phyloP scores from a whole-genome alignment of 2,113 vertebrate genomes.

The Pampusana beccarii region DNA sequence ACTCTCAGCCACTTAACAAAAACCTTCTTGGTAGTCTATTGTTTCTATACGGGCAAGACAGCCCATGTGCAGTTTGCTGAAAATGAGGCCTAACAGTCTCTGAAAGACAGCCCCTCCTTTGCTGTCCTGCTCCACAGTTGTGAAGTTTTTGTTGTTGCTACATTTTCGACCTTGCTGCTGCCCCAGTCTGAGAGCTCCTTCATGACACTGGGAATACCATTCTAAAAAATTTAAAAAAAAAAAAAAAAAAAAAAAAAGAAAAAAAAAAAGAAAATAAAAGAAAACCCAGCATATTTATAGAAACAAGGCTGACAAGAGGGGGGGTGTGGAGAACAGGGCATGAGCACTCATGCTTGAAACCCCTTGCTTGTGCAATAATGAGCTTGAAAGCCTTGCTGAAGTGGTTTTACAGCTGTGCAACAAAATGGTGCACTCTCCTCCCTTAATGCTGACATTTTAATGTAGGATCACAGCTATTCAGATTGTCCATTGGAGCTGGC shows the following conservation, averaged over 20 bases:
- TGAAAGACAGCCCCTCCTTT: neutral
- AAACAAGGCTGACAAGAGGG: constrained; percentile 9
- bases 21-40: neutral
- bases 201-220: constrained; percentile 1
- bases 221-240: neutral
- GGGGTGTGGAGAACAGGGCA: constrained; percentile 40
- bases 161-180: neutral
- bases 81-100: neutral
- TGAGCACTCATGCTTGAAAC: constrained; percentile 71
- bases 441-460: constrained; percentile 73
- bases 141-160: neutral
- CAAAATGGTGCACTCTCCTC: constrained; percentile 71
- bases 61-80: neutral
- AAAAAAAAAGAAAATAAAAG: too few species aligned
- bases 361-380: constrained; percentile 69
- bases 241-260: neutral
- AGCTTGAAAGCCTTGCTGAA: constrained; percentile 72
- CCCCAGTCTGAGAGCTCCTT: neutral
- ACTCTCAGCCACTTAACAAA: neutral
- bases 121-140: neutral
- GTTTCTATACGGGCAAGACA: neutral
- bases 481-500: constrained; percentile 73
- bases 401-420: constrained; percentile 73
- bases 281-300: constrained; percentile 27
- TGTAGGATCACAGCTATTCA: constrained; percentile 72